Evolutionary conservation across 1,140 invertebrate species (phyloP).

Genomic region (Zophobas atratus): DNA sequence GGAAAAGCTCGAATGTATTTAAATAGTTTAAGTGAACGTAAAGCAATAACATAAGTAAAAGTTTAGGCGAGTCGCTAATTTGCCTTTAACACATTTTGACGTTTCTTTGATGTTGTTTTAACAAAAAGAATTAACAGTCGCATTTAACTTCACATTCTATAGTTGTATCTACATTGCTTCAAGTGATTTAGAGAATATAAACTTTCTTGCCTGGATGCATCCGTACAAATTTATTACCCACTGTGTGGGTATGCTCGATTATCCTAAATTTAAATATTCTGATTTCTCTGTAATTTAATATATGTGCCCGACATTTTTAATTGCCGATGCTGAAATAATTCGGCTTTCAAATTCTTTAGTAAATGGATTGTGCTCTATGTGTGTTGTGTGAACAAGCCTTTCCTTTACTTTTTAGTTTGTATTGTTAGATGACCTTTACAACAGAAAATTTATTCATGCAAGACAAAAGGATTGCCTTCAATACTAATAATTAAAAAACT

Average conservation of each 20-base stretch:
- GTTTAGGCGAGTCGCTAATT: conserved; percentile 22
- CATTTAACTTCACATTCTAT: too few species aligned
- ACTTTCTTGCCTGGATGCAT: too few species aligned
- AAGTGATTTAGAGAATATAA: too few species aligned
- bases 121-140: background rate
- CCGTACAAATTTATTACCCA: too few species aligned
- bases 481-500: conserved; percentile 10
- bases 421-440: conserved; percentile 25
- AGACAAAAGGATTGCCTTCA: conserved; percentile 30
- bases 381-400: conserved; percentile 31
- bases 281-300: too few species aligned
- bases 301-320: too few species aligned
- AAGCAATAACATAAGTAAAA: conserved; percentile 8
- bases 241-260: too few species aligned
- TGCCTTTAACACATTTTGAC: conserved; percentile 29
- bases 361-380: background rate
- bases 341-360: background rate
- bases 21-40: conserved; percentile 24
- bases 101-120: background rate
- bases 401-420: conserved; percentile 16
- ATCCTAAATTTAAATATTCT: too few species aligned
- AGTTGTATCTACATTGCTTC: too few species aligned
- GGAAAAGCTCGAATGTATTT: conserved; percentile 12
- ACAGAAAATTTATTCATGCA: conserved; percentile 28
- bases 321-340: conserved; percentile 10